phyloP scores from a whole-genome alignment of 2,113 vertebrate species.

The Cricetomys ansorgei region DNA sequence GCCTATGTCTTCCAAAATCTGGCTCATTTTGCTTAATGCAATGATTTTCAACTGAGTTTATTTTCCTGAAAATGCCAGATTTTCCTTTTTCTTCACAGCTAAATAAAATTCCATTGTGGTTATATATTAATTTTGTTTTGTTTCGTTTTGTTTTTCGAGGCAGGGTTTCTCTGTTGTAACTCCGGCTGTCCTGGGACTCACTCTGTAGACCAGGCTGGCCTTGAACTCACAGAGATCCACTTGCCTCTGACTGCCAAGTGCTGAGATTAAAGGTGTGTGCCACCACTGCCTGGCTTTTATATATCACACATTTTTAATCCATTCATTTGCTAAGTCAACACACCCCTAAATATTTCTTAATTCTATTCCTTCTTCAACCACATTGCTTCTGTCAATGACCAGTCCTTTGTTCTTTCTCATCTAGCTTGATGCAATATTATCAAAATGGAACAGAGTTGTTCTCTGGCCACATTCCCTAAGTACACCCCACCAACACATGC shows the following conservation, averaged over 20 bases:
- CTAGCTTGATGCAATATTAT: neutral
- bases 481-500: neutral
- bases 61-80: neutral
- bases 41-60: neutral
- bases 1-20: neutral
- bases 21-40: neutral
- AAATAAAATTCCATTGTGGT: neutral
- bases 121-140: too few relatives aligned
- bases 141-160: too few relatives aligned
- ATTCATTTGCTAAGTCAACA: neutral
- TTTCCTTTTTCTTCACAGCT: neutral
- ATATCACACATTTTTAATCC: neutral
- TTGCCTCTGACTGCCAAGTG: too few relatives aligned
- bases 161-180: too few relatives aligned
- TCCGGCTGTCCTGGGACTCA: too few relatives aligned
- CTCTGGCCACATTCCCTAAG: neutral
- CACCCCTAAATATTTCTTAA: neutral
- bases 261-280: too few relatives aligned
- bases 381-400: neutral
- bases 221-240: too few relatives aligned
- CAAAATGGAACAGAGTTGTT: neutral
- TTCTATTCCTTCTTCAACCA: neutral
- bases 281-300: too few relatives aligned
- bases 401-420: neutral
- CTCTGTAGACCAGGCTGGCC: too few relatives aligned